Base-by-base conservation (phyloP, 2,113 vertebrate genomes). In the Mormyrus iriodes region DNA sequence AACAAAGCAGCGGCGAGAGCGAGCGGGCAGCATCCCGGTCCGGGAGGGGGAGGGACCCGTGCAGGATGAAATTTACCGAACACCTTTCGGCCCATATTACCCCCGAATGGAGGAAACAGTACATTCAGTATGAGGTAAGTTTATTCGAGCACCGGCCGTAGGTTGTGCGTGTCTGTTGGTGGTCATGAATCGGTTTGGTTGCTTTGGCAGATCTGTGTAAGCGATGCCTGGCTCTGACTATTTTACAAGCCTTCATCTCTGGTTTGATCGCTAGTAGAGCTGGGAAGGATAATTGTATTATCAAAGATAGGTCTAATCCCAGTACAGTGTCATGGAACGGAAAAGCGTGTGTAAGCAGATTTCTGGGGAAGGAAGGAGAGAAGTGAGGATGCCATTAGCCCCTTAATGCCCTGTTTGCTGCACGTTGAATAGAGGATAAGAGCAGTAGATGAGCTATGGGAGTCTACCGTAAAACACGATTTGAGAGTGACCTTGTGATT, bases 41-140 rank as follows among this genome's bases (percentile, higher is more conserved):
- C 21, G 83, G 51, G 88, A 58, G 58, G 58, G 35, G 49, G 42
- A 53, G 42, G 21, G 52, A 53, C 48, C 49, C 51, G 88, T 17
- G 84, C 95, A 96, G 93, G 91, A 99, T 99, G 98, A 99, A 99
- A 95, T 99, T 99, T 95, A 97, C 98, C 65, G 98, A 99, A 96
- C 98, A 99, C 95, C 97, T 99, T 91, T 97, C 98, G 3, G 98
- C 98, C 91, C 98, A 99, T 96, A 99, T 99, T 96, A 99, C 98
- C 58, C 98, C 98, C 89, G 98, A 99, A 95, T 99, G 98, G 98
- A 97, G 98, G 92, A 99, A 99, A 93, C 98, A 99, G 85, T 99
- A 99, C 96, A 99, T 99, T 93, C 98, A 99, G 93, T 99, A 99
- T 95, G 98, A 99, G 98, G 98, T 99, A 94, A 90, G 48, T 88